phyloP scores from a whole-genome alignment of 2,113 vertebrate genomes.

The Tenebrosternarchus preto region DNA sequence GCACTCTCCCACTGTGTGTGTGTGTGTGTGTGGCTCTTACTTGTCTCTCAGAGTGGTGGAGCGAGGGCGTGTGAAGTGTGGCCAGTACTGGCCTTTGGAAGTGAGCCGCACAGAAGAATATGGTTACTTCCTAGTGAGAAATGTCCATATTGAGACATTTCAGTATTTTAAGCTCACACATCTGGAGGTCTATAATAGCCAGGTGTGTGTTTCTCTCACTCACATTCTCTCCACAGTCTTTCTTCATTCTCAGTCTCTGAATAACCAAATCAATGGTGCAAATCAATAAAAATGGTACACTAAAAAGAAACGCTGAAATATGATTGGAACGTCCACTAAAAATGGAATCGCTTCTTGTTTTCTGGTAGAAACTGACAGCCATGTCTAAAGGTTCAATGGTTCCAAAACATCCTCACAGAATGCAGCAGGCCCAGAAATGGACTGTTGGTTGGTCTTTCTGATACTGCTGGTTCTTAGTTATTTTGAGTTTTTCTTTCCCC shows the following conservation, averaged over 20 bases:
- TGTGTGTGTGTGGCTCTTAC: background rate
- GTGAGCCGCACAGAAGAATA: constrained; percentile 72
- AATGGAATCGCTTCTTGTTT: too few species aligned
- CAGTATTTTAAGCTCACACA: constrained; percentile 79
- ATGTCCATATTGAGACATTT: constrained; percentile 72
- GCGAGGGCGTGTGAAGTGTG: constrained; percentile 77
- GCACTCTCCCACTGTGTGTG: constrained; percentile 14
- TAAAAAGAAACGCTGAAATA: too few species aligned
- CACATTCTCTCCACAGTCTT: background rate
- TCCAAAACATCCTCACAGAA: too few species aligned
- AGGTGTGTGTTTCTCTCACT: constrained; percentile 54
- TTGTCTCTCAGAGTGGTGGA: constrained; percentile 74
- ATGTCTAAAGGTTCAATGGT: too few species aligned
- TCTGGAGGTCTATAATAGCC: constrained; percentile 76
- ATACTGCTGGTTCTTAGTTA: background rate
- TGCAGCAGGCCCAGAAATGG: too few species aligned
- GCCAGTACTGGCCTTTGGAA: constrained; percentile 81
- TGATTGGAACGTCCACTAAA: too few species aligned
- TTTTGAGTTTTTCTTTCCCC: background rate
- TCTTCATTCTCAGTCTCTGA: background rate
- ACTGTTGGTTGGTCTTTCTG: too few species aligned
- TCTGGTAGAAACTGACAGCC: too few species aligned
- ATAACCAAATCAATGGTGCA: background rate
- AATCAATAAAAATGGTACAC: background rate
- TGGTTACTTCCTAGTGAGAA: constrained; percentile 73